Percentiles rank a stretch among this genome's conserved stretches.
phyloP scores from a whole-genome alignment of 2,113 vertebrate genomes.

The Probosciger aterrimus region DNA sequence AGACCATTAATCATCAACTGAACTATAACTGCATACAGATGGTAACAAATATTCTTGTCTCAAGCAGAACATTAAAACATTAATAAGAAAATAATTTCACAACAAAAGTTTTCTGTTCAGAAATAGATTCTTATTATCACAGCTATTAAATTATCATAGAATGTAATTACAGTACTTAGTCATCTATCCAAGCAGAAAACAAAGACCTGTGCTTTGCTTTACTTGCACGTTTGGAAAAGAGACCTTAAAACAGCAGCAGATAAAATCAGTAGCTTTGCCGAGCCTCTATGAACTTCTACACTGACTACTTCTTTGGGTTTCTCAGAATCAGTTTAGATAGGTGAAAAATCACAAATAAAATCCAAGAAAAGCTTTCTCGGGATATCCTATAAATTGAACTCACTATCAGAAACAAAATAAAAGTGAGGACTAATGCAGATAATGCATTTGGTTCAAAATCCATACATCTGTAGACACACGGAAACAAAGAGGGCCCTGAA shows the following conservation, averaged over 20 bases:
- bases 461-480: not conserved
- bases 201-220: not conserved
- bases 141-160: not conserved
- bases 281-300: not conserved
- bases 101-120: not conserved
- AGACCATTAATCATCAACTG: conserved; percentile 23
- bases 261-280: not conserved
- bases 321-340: not conserved
- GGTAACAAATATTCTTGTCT: not conserved
- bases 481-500: not conserved
- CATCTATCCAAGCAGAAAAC: not conserved
- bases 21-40: not conserved
- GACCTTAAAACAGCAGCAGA: not conserved
- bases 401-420: not conserved
- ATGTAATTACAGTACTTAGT: not conserved
- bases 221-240: not conserved
- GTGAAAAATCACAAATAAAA: not conserved
- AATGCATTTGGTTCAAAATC: not conserved
- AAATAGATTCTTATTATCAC: not conserved
- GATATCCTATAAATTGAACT: not conserved
- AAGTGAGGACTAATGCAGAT: not conserved
- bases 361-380: not conserved
- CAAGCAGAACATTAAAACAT: not conserved
- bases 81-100: not conserved
- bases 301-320: not conserved